Conservation (phyloP, 1,140 invertebrate species). For the Phenacoccus solenopsis region DNA sequence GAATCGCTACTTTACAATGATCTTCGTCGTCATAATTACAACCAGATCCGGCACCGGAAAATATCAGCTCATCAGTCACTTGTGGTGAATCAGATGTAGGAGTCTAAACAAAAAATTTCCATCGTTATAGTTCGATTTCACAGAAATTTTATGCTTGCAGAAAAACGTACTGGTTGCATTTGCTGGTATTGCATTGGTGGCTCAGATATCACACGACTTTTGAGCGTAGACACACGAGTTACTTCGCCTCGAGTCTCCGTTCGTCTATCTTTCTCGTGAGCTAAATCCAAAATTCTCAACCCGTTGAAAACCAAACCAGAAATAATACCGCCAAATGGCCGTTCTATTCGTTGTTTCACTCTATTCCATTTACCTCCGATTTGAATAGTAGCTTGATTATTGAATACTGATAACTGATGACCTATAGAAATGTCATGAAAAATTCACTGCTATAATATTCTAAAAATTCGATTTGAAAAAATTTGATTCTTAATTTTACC, state of each 20-base stretch:
- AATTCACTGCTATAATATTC: too few species aligned
- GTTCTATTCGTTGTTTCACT: conserved; percentile 50
- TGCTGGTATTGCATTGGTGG: conserved; percentile 6
- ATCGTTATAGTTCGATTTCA: neutral
- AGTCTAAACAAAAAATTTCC: conserved; percentile 44
- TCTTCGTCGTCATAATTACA: conserved; percentile 75
- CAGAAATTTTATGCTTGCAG: neutral
- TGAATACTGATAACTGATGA: conserved; percentile 78
- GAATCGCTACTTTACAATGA: conserved; percentile 64
- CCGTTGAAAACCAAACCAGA: conserved; percentile 81
- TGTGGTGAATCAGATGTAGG: conserved; percentile 65
- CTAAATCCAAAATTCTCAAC: conserved; percentile 67
- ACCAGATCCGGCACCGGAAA: conserved; percentile 75
- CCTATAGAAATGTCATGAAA: too few species aligned
- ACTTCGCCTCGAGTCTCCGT: conserved; percentile 60
- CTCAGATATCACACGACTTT: conserved; percentile 39
- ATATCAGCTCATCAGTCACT: conserved; percentile 70
- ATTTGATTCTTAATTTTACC: conserved; percentile 48
- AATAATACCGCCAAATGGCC: conserved; percentile 71
- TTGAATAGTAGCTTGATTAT: conserved; percentile 77
- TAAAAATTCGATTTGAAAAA: conserved; percentile 26
- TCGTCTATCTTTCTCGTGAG: conserved; percentile 61
- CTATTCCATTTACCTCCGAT: conserved; percentile 73
- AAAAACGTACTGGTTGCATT: conserved; percentile 9
- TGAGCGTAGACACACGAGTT: conserved; percentile 52